Evolutionary conservation across 2,113 vertebrate genomes (phyloP).

Genomic region (Meles meles): DNA sequence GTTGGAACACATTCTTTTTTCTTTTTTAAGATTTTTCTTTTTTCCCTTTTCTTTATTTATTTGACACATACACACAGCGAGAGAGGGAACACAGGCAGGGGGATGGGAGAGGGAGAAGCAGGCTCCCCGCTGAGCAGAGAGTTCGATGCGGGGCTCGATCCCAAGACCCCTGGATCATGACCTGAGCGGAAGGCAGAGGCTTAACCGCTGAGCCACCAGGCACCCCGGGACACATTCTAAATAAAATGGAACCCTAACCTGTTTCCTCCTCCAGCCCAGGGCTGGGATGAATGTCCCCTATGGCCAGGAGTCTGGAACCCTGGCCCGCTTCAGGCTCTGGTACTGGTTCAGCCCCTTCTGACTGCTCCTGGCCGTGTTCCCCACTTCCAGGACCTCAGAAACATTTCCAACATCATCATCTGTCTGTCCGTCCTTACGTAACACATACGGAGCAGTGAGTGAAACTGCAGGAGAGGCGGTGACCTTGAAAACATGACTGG

Average conservation of each 20-base stretch:
- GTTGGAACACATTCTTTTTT: not conserved
- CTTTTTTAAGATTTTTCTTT: too few relatives aligned
- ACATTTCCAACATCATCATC: not conserved
- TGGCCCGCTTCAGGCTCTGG: rapidly evolving
- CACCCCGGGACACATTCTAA: not conserved
- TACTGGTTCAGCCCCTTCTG: not conserved
- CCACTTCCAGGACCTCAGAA: not conserved
- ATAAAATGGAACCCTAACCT: not conserved
- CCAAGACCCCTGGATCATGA: too few relatives aligned
- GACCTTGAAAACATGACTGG: not conserved
- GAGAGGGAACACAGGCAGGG: too few relatives aligned
- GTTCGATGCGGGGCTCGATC: too few relatives aligned
- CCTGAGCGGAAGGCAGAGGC: too few relatives aligned
- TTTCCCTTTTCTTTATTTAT: too few relatives aligned
- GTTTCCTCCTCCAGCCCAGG: not conserved
- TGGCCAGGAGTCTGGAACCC: not conserved
- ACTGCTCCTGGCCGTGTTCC: rapidly evolving
- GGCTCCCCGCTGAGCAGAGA: too few relatives aligned
- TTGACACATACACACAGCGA: too few relatives aligned
- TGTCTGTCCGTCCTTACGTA: not conserved
- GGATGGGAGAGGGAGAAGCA: too few relatives aligned
- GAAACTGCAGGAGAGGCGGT: not conserved
- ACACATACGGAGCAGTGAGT: not conserved
- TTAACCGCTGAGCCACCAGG: too few relatives aligned
- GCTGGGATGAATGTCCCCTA: too few relatives aligned